phyloP scores from a whole-genome alignment of 2,797 vertebrate genomes.

The Lepus townsendii region DNA sequence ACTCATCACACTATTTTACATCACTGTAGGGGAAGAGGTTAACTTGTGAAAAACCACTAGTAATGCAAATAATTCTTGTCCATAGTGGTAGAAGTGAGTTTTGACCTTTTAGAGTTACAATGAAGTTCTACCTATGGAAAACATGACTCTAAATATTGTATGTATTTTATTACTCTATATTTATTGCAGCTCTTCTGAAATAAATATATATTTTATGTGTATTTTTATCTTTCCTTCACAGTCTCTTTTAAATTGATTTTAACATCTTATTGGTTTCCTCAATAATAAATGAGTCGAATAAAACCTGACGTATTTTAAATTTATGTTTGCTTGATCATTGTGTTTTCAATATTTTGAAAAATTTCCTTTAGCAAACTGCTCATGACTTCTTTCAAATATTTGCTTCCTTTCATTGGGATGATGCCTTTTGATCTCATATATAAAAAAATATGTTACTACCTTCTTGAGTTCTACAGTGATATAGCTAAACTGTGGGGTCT shows the following conservation, averaged over 20 bases:
- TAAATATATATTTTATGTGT: neutral
- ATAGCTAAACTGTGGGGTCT: neutral
- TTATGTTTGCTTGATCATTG: neutral
- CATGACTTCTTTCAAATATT: slow-evolving; percentile 11
- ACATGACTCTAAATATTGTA: neutral
- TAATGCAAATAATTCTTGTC: slow-evolving; percentile 26
- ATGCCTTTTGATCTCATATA: neutral
- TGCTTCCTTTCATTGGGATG: neutral
- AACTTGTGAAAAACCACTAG: slow-evolving; percentile 14
- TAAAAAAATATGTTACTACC: neutral
- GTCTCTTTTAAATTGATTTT: neutral
- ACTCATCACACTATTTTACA: neutral
- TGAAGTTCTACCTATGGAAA: neutral
- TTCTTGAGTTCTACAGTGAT: neutral
- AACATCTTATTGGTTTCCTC: neutral
- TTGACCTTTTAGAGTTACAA: neutral
- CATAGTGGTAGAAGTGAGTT: neutral
- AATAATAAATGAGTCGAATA: slow-evolving; percentile 9
- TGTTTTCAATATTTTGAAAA: slow-evolving; percentile 43
- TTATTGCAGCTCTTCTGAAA: neutral
- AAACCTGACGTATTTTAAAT: neutral
- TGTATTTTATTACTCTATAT: neutral
- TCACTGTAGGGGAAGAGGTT: neutral
- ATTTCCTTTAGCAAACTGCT: neutral
- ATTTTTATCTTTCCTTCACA: neutral